Evolutionary conservation across 2,797 vertebrate genomes (phyloP), one percentile per base, ranked within the genome.

Genomic region (Gallinago stenura): DNA sequence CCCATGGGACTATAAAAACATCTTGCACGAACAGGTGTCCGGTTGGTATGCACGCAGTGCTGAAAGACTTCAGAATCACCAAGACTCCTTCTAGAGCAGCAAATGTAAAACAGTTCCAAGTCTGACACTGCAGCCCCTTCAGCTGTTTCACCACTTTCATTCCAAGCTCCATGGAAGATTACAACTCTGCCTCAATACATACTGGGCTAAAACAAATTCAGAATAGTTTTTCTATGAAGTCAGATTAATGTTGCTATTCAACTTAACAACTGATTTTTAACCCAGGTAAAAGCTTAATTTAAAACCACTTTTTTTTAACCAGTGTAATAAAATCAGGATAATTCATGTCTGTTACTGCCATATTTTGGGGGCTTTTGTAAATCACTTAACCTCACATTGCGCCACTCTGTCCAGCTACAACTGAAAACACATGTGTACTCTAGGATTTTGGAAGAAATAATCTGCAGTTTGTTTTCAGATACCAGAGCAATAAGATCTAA

Each of bases 11-110:
- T 62, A 21, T 25, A 60, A 93, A 92, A 93, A 54, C 53, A 50
- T 86, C 76, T 54, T 83, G 54, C 72, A 78, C 1, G 57, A 95
- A 86, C 90, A 95, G 93, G 83, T 95, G 91, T 86, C 65, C 51
- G 25, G 54, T 53, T 69, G 90, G 79, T 75, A 81, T 61, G 95
- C 68, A 28, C 6, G 57, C 78, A 73, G 81, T 14, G 62, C 84
- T 64, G 70, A 45, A 72, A 65, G 88, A 37, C 72, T 73, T 62
- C 19, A 50, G 62, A 79, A 72, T 30, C 58, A 51, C 16, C 46
- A 84, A 65, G 70, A 54, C 17, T 60, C 82, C 86, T 82, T 76
- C 51, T 45, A 84, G 15, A 81, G 73, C 3, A 86, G 88, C 51
- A 91, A 93, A 75, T 1, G 1, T 30, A 57, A 93, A 72, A 1